Evolutionary conservation across 2,888 invertebrate genomes (phyloP).

Genomic region (Campoletis raptor): DNA sequence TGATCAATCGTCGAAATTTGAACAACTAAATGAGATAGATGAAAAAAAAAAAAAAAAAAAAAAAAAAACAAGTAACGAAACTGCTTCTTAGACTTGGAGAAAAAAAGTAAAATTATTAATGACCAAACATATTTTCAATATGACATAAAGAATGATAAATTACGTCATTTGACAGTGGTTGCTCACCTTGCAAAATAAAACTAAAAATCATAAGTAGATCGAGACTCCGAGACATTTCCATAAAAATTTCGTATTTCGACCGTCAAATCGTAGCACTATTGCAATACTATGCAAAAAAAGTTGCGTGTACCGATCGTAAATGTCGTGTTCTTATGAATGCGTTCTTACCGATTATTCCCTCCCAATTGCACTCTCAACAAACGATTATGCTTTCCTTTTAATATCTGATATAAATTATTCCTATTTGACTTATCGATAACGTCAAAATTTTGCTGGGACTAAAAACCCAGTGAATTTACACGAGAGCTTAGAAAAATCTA

Average conservation of each 20-base stretch:
- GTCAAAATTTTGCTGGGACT: background rate
- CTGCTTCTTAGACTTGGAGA: background rate
- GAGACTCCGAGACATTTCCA: slow-evolving; percentile 22
- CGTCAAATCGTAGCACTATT: slow-evolving; percentile 7
- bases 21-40: background rate
- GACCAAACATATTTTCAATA: background rate
- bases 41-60: too few species aligned
- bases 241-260: slow-evolving; percentile 22
- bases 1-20: background rate
- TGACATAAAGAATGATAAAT: background rate
- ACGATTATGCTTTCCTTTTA: slow-evolving; percentile 54
- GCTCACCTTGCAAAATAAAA: slow-evolving; percentile 44
- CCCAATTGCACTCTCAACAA: slow-evolving; percentile 37
- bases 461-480: background rate
- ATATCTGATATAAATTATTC: slow-evolving; percentile 31
- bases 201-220: slow-evolving; percentile 30
- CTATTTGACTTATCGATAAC: slow-evolving; percentile 45
- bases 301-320: slow-evolving; percentile 47
- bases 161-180: background rate
- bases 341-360: slow-evolving; percentile 29
- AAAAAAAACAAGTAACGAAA: background rate
- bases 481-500: background rate
- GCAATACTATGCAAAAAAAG: slow-evolving; percentile 27
- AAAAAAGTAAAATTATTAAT: too few species aligned
- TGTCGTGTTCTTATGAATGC: slow-evolving; percentile 43